phyloP scores from a whole-genome alignment of 2,888 invertebrate genomes.

The Drosophila aldrichi region DNA sequence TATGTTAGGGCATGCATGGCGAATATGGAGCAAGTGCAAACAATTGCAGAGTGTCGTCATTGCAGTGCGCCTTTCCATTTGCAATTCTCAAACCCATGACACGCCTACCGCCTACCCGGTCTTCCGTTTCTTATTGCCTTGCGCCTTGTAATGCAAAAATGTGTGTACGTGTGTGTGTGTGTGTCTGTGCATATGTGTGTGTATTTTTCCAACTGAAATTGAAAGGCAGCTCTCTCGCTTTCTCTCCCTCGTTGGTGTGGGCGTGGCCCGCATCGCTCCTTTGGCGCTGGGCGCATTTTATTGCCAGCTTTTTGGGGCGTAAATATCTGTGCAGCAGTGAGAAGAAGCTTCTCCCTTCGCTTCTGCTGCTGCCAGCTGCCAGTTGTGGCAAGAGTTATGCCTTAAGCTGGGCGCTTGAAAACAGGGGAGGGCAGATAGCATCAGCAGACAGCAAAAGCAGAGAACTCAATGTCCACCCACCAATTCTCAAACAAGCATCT shows the following conservation, averaged over 20 bases:
- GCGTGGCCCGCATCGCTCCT: slow-evolving; percentile 48
- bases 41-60: slow-evolving; percentile 56
- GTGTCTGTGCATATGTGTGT: background rate
- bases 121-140: slow-evolving; percentile 31
- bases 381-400: slow-evolving; percentile 57
- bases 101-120: background rate
- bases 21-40: slow-evolving; percentile 59
- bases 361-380: slow-evolving; percentile 20
- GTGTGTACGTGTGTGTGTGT: background rate
- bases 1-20: slow-evolving; percentile 1
- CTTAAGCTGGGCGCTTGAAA: slow-evolving; percentile 12
- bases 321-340: slow-evolving; percentile 53
- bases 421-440: background rate
- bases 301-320: slow-evolving; percentile 55
- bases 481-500: slow-evolving; percentile 12
- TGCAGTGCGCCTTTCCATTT: slow-evolving; percentile 22
- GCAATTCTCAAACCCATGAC: slow-evolving; percentile 16
- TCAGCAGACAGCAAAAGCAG: background rate
- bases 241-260: slow-evolving; percentile 16
- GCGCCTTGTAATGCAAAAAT: slow-evolving; percentile 59
- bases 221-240: slow-evolving; percentile 50
- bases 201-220: slow-evolving; percentile 51
- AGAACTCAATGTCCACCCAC: background rate
- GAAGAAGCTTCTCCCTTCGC: slow-evolving; percentile 19
- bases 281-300: slow-evolving; percentile 45